Evolutionary conservation across 2,113 vertebrate genomes (phyloP).

Genomic region (Scartelaos histophorus): DNA sequence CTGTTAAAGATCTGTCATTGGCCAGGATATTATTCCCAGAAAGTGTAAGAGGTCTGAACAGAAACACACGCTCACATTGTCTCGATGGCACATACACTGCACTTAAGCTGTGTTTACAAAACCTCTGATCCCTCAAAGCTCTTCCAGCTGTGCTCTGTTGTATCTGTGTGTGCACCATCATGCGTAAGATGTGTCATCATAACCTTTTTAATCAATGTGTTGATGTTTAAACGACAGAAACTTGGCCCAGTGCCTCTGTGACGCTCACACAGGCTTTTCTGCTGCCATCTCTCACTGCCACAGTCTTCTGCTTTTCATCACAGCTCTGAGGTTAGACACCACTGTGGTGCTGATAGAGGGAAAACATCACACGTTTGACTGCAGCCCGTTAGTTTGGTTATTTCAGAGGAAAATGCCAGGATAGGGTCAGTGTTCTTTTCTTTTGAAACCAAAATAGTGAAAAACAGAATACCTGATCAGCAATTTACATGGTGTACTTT

Average conservation of each 20-base stretch:
- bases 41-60: constrained; percentile 38
- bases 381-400: constrained; percentile 1
- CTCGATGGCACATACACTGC: constrained; percentile 21
- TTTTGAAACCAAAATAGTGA: background rate
- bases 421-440: background rate
- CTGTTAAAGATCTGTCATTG: constrained; percentile 74
- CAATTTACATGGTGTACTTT: background rate
- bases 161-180: constrained; percentile 27
- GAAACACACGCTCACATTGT: constrained; percentile 18
- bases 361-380: constrained; percentile 17
- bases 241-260: constrained; percentile 30
- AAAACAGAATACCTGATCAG: background rate
- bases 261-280: constrained; percentile 1
- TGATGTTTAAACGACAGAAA: constrained; percentile 57
- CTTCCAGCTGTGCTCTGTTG: constrained; percentile 68
- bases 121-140: constrained; percentile 66
- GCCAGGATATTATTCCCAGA: constrained; percentile 69
- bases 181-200: constrained; percentile 56
- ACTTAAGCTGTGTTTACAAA: constrained; percentile 69
- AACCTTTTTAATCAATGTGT: constrained; percentile 61
- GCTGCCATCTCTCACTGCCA: constrained; percentile 13
- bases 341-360: constrained; percentile 19
- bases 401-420: background rate
- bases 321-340: background rate
- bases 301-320: constrained; percentile 40